Conservation (phyloP, 2,888 invertebrate species). For the Cerastis leucographa region DNA sequence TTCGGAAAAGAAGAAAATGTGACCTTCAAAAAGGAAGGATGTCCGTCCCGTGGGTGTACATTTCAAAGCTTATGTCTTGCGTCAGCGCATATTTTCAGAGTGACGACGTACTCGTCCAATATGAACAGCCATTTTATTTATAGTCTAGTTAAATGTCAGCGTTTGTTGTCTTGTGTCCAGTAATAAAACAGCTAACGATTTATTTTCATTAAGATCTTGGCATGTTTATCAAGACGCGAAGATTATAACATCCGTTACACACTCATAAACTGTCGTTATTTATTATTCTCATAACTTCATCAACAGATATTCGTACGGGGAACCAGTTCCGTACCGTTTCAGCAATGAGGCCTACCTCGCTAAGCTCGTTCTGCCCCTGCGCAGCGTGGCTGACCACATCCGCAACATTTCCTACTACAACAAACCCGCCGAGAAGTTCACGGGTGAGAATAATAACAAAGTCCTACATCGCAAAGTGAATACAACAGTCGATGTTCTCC, state of each 20-base stretch:
- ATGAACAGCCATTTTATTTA: conserved; percentile 80
- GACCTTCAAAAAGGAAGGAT: conserved; percentile 59
- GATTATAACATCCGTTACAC: conserved; percentile 50
- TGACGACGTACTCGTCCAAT: conserved; percentile 75
- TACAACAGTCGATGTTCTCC: conserved; percentile 65
- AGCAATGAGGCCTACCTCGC: conserved; percentile 94
- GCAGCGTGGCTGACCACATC: conserved; percentile 91
- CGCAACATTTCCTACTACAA: conserved; percentile 92
- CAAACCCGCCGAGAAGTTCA: conserved; percentile 92
- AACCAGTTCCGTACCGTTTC: conserved; percentile 91
- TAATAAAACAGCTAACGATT: conserved; percentile 81
- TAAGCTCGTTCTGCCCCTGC: conserved; percentile 92
- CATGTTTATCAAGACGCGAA: conserved; percentile 53
- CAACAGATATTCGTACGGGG: conserved; percentile 89
- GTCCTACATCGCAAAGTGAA: conserved; percentile 61
- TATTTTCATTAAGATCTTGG: conserved; percentile 77
- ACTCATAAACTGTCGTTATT: conserved; percentile 50
- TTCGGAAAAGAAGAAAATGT: conserved; percentile 20
- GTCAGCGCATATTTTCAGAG: conserved; percentile 70
- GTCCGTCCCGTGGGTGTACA: conserved; percentile 78
- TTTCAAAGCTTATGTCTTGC: conserved; percentile 78
- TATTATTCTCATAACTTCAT: conserved; percentile 44
- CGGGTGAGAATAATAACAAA: conserved; percentile 88
- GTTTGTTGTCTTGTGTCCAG: conserved; percentile 77
- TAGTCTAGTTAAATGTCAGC: conserved; percentile 88